phyloP scores from a whole-genome alignment of 2,113 vertebrate genomes.

The Tragelaphus strepsiceros region DNA sequence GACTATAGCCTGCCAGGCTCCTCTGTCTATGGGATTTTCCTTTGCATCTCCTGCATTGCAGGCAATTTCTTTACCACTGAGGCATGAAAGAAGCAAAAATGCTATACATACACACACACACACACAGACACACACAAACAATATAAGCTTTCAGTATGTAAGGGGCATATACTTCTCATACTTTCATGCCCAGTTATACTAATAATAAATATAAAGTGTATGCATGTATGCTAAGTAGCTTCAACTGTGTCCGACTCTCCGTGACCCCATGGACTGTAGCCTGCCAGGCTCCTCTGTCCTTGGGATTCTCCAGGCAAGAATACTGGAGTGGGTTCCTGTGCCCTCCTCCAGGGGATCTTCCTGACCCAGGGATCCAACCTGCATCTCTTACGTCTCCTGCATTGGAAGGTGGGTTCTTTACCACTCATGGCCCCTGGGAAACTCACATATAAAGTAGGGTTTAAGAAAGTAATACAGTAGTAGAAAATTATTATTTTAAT shows the following conservation, averaged over 20 bases:
- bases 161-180: background rate
- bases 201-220: background rate
- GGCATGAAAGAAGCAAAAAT: background rate
- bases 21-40: background rate
- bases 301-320: background rate
- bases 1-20: background rate
- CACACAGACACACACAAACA: accelerated
- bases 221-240: background rate
- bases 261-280: background rate
- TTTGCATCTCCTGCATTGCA: background rate
- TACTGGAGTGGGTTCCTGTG: background rate
- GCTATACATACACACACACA: background rate
- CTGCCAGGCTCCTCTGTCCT: background rate
- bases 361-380: accelerated
- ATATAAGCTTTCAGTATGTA: background rate
- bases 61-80: background rate
- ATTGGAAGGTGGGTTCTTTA: background rate
- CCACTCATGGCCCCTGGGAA: background rate
- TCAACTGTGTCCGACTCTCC: accelerated
- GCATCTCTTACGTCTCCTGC: background rate
- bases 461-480: background rate
- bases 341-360: background rate
- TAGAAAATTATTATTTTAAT: background rate
- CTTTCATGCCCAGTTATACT: background rate
- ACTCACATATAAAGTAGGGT: background rate